Evolutionary conservation across 2,888 invertebrate genomes (phyloP).

Genomic region (Gibbula magus): DNA sequence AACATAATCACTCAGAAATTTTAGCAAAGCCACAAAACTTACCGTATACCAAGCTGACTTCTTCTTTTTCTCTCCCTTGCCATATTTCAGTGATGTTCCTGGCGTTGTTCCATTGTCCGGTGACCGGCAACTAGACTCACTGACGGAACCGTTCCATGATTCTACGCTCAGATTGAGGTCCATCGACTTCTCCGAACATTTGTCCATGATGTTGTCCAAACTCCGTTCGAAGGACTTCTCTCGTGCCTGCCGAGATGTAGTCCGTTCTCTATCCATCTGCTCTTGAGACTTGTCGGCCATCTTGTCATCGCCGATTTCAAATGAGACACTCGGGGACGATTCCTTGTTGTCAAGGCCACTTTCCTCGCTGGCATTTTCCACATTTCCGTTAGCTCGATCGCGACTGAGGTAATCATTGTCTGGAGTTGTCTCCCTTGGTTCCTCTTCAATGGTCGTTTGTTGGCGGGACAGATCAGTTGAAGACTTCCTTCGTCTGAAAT

Average conservation of each 20-base stretch:
- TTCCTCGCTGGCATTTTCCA: constrained; percentile 21
- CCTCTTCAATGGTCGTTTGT: not conserved
- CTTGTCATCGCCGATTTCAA: not conserved
- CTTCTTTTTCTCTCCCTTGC: constrained; percentile 65
- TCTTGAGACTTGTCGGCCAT: not conserved
- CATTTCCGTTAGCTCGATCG: constrained; percentile 9
- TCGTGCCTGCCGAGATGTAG: constrained; percentile 24
- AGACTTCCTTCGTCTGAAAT: not conserved
- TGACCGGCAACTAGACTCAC: constrained; percentile 45
- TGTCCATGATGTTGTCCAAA: constrained; percentile 65
- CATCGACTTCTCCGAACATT: constrained; percentile 62
- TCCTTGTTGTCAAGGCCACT: not conserved
- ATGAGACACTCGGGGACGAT: not conserved
- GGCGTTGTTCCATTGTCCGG: constrained; percentile 29
- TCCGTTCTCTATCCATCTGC: constrained; percentile 21
- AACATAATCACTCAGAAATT: too few relatives aligned
- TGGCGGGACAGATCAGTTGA: not conserved
- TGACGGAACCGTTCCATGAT: constrained; percentile 45
- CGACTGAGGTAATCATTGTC: not conserved
- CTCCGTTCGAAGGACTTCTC: constrained; percentile 66
- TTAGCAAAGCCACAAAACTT: constrained; percentile 41
- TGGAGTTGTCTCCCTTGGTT: not conserved
- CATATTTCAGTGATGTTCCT: constrained; percentile 29
- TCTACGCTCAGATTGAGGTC: constrained; percentile 58
- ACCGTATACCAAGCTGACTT: constrained; percentile 71